phyloP scores from a whole-genome alignment of 1,140 invertebrate species.

The Cotesia typhae region DNA sequence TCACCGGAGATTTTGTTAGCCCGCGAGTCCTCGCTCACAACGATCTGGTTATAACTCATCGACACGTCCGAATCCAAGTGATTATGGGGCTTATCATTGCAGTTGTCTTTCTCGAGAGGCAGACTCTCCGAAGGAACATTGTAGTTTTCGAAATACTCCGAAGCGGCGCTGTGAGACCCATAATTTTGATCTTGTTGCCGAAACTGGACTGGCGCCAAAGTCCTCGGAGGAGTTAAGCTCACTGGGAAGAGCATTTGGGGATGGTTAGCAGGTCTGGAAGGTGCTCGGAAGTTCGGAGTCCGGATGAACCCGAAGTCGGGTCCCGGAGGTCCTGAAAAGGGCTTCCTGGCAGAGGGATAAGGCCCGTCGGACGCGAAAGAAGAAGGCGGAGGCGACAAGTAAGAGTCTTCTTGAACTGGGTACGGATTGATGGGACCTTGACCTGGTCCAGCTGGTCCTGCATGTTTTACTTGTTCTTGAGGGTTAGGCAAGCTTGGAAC shows the following conservation, averaged over 20 bases:
- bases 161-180: no score
- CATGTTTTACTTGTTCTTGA: background rate
- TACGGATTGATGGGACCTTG: background rate
- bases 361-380: slow-evolving; percentile 63
- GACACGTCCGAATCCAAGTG: background rate
- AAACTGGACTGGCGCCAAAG: no score
- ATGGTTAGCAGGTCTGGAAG: no score
- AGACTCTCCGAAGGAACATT: background rate
- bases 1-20: no score
- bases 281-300: no score
- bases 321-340: slow-evolving; percentile 55
- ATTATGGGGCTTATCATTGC: background rate
- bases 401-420: slow-evolving; percentile 52
- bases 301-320: no score
- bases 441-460: slow-evolving; percentile 41
- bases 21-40: background rate
- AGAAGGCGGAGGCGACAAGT: slow-evolving; percentile 64
- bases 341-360: slow-evolving; percentile 66
- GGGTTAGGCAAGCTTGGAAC: background rate
- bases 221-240: no score
- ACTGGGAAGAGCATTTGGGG: no score
- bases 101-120: no score
- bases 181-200: slow-evolving; percentile 45
- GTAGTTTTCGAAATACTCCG: no score
- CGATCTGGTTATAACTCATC: slow-evolving; percentile 1